A percentile compares a stretch with the other conserved stretches of the same genome.
These are phyloP conservation scores for Pseudorhiza aurosa DNA, from an alignment of 30 jellyfish, hydroid and myxozoan species.

Conservation along the genomic window DNA sequence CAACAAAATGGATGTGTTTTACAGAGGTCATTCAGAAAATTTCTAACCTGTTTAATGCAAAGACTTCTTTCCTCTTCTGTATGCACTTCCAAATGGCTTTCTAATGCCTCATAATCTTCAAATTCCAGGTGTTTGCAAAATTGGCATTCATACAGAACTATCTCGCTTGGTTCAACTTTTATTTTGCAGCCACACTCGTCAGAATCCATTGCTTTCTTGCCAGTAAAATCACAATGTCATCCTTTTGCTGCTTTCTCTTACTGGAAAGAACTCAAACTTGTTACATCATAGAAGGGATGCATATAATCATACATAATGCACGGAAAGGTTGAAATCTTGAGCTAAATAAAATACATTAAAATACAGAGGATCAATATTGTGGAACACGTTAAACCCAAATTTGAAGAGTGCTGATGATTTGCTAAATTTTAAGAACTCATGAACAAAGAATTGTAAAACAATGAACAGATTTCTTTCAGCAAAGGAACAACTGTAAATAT, in stretches of 20 bases:
- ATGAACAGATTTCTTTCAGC: background rate
- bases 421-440: conserved; percentile 4
- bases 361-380: conserved; percentile 14
- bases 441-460: background rate
- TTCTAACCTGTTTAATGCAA: background rate
- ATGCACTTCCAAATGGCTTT: background rate
- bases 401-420: background rate
- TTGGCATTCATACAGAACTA: conserved; percentile 22
- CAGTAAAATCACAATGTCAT: too few relatives aligned
- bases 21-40: too few relatives aligned
- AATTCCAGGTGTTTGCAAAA: background rate
- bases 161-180: conserved; percentile 3
- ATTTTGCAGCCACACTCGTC: background rate
- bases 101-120: background rate
- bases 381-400: conserved; percentile 6
- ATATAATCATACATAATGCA: background rate
- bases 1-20: too few relatives aligned
- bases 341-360: background rate
- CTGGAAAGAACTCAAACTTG: too few relatives aligned
- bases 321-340: conserved; percentile 6
- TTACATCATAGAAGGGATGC: too few relatives aligned
- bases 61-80: background rate
- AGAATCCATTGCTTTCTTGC: background rate
- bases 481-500: conserved; percentile 4
- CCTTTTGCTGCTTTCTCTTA: too few relatives aligned